Percentiles rank a stretch among this genome's conserved stretches.
phyloP scores from a whole-genome alignment of 2,797 vertebrate genomes.

The Diplodus puntazzo region DNA sequence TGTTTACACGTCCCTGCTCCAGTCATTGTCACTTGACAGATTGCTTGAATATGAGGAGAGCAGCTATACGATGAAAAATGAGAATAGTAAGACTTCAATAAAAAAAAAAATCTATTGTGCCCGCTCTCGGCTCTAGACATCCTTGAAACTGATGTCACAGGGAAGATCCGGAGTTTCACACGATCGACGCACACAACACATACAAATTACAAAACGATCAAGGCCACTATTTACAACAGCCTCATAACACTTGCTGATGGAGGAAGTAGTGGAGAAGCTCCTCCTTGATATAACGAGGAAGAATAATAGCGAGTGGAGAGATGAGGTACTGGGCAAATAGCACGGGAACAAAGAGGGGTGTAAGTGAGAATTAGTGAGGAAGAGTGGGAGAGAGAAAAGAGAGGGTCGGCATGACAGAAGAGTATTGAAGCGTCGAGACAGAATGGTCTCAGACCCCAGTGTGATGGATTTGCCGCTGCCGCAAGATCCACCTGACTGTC shows the following conservation, averaged over 20 bases:
- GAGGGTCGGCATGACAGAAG: conserved; percentile 41
- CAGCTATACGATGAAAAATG: conserved; percentile 77
- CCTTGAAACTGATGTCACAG: conserved; percentile 64
- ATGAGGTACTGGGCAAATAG: conserved; percentile 50
- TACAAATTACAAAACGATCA: conserved; percentile 65
- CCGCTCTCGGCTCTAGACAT: conserved; percentile 47
- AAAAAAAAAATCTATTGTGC: conserved; percentile 65
- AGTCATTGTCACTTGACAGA: conserved; percentile 82
- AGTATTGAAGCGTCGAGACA: conserved; percentile 58
- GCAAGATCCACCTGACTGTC: conserved; percentile 65
- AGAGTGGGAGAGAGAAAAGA: conserved; percentile 30
- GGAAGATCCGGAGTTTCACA: conserved; percentile 47
- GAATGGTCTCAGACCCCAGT: conserved; percentile 64
- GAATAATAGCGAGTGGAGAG: conserved; percentile 48
- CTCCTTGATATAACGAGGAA: conserved; percentile 50
- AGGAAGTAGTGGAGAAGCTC: conserved; percentile 48
- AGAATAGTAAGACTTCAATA: conserved; percentile 72
- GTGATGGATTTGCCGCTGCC: conserved; percentile 50
- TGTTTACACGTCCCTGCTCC: conserved; percentile 80
- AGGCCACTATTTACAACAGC: conserved; percentile 46
- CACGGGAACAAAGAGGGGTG: conserved; percentile 48
- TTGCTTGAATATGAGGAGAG: conserved; percentile 75
- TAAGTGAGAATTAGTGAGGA: conserved; percentile 60
- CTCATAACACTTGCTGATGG: conserved; percentile 42
- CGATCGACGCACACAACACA: conserved; percentile 29